Percentiles rank a stretch among this genome's conserved stretches.
Evolutionary conservation across 2,797 vertebrate genomes (phyloP).

Genomic region (Pangasius macronema): DNA sequence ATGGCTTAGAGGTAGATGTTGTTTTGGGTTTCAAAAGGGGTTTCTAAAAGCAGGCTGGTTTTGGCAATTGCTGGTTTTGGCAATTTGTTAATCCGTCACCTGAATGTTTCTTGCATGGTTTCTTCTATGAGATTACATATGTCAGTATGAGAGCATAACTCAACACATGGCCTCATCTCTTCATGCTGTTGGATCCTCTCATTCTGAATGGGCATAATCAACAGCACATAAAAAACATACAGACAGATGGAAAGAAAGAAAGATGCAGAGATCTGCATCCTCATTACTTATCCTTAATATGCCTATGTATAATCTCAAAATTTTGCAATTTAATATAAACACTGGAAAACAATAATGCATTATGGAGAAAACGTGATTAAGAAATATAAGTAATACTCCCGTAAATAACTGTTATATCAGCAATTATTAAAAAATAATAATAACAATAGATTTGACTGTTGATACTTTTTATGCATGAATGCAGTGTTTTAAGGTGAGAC

Average conservation of each 20-base stretch:
- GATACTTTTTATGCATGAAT: background rate
- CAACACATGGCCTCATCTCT: background rate
- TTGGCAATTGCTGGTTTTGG: background rate
- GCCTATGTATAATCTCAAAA: background rate
- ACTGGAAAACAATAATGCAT: background rate
- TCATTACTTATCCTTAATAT: background rate
- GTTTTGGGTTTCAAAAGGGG: background rate
- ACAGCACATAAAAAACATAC: background rate
- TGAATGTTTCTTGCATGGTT: background rate
- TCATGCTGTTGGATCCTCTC: background rate
- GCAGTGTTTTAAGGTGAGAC: background rate
- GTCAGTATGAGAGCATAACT: background rate
- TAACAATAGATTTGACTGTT: background rate
- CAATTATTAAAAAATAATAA: background rate
- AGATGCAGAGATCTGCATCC: background rate
- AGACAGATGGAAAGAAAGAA: background rate
- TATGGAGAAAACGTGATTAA: background rate
- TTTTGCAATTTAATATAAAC: background rate
- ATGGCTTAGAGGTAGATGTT: background rate
- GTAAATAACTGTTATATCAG: background rate
- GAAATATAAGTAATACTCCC: background rate
- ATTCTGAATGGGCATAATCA: background rate
- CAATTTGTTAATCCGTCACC: background rate
- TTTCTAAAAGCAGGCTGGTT: background rate
- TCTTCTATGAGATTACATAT: background rate